A percentile compares a stretch with the other conserved stretches of the same genome.
phyloP scores from a whole-genome alignment of 2,888 invertebrate genomes.

The Plusia festucae region DNA sequence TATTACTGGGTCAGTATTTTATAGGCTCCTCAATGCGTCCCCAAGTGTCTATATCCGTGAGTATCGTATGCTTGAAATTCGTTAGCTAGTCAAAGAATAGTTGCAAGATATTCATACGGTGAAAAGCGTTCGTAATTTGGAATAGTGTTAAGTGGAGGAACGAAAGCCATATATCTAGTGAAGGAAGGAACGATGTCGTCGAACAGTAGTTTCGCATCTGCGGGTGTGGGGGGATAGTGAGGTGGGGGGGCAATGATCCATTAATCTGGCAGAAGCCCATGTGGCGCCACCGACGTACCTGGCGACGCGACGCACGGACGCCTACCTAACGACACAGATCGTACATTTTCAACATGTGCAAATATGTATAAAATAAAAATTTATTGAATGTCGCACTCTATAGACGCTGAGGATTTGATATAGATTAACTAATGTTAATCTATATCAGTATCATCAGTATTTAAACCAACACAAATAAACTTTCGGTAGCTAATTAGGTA shows the following conservation, averaged over 20 bases:
- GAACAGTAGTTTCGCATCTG: constrained; percentile 85
- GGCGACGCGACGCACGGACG: constrained; percentile 87
- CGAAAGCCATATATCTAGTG: constrained; percentile 77
- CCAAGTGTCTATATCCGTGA: constrained; percentile 56
- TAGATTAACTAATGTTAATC: too few species aligned
- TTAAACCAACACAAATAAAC: neutral
- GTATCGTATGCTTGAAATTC: constrained; percentile 62
- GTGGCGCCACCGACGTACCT: constrained; percentile 91
- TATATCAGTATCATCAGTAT: neutral
- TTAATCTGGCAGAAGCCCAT: constrained; percentile 95
- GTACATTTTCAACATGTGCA: constrained; percentile 80
- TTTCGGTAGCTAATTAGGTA: neutral
- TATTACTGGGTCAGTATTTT: constrained; percentile 81
- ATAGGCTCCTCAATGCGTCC: constrained; percentile 63
- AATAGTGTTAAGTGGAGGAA: constrained; percentile 75
- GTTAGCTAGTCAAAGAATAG: constrained; percentile 44
- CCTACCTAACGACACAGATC: constrained; percentile 85
- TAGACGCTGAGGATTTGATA: constrained; percentile 33
- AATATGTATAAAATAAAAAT: constrained; percentile 66
- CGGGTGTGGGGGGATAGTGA: constrained; percentile 70
- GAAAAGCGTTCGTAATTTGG: constrained; percentile 54
- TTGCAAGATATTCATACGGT: constrained; percentile 36
- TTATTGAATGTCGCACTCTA: constrained; percentile 51
- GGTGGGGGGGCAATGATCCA: constrained; percentile 93
- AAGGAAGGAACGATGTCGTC: constrained; percentile 81